phyloP scores from a whole-genome alignment of 2,888 invertebrate genomes.

The Incurvaria masculella region DNA sequence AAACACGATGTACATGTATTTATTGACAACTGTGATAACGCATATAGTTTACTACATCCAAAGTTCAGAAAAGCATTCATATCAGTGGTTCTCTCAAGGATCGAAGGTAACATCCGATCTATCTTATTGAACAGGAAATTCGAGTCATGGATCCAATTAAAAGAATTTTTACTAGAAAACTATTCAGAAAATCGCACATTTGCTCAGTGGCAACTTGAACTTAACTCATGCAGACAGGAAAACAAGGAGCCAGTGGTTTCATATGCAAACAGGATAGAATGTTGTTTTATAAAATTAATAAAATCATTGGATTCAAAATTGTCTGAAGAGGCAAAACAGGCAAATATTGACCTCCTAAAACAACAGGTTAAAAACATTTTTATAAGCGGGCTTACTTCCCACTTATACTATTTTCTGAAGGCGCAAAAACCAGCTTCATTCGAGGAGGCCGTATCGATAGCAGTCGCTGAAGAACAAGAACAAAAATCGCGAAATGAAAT shows the following conservation, averaged over 20 bases:
- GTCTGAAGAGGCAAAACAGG: conserved; percentile 12
- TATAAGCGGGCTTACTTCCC: conserved; percentile 20
- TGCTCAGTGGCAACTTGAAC: conserved; percentile 22
- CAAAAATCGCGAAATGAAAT: conserved; percentile 17
- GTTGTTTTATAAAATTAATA: conserved; percentile 21
- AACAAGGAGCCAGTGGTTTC: conserved; percentile 17
- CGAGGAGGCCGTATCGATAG: conserved; percentile 20
- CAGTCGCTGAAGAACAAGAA: conserved; percentile 20
- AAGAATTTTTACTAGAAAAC: conserved; percentile 13
- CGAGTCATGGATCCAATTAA: no score
- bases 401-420: conserved; percentile 21
- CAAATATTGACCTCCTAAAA: conserved; percentile 19
- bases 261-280: conserved; percentile 20
- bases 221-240: conserved; percentile 20
- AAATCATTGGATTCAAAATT: conserved; percentile 17
- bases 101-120: conserved; percentile 17
- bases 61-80: not conserved
- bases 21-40: conserved; percentile 3
- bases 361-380: conserved; percentile 22
- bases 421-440: conserved; percentile 20
- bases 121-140: no score
- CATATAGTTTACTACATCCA: conserved; percentile 3
- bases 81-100: conserved; percentile 11
- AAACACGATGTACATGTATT: conserved; percentile 1
- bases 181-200: conserved; percentile 18